These are phyloP conservation scores for Diorhabda carinulata DNA, from an alignment of 1,140 invertebrate genomes.

Conservation along the genomic window DNA sequence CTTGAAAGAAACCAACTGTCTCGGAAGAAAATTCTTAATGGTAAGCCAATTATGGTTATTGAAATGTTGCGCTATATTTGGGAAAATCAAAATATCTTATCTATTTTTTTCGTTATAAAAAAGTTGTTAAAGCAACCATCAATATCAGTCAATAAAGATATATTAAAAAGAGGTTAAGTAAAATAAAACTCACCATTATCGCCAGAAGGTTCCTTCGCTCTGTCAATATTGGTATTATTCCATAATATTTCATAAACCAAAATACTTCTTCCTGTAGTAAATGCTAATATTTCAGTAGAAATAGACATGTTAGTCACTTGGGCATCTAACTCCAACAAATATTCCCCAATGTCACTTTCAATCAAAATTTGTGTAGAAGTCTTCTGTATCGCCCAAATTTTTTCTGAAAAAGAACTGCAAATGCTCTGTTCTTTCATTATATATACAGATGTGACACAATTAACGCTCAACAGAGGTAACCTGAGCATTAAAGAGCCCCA, in stretches of 20 bases:
- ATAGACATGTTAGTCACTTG: constrained; percentile 72
- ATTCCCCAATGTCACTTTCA: constrained; percentile 48
- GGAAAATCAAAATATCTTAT: no score
- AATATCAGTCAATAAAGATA: no score
- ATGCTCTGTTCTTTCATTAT: constrained; percentile 81
- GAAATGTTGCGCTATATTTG: no score
- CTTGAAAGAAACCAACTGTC: no score
- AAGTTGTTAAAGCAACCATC: no score
- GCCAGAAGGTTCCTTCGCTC: neutral
- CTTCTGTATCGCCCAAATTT: constrained; percentile 66
- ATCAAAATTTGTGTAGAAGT: constrained; percentile 61
- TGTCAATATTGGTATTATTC: constrained; percentile 13
- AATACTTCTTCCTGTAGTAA: constrained; percentile 70
- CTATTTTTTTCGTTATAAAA: no score
- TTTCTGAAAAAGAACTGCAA: constrained; percentile 69
- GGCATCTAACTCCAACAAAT: constrained; percentile 30
- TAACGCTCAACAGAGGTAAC: constrained; percentile 73
- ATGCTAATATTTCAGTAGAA: constrained; percentile 67
- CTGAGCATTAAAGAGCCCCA: constrained; percentile 68
- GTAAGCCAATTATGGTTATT: no score
- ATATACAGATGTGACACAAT: constrained; percentile 80
- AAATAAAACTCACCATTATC: neutral
- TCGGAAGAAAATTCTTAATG: no score
- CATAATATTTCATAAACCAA: constrained; percentile 48
- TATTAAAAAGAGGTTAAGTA: neutral